phyloP scores from a whole-genome alignment of 1,140 invertebrate genomes.

The Melitaea cinxia region DNA sequence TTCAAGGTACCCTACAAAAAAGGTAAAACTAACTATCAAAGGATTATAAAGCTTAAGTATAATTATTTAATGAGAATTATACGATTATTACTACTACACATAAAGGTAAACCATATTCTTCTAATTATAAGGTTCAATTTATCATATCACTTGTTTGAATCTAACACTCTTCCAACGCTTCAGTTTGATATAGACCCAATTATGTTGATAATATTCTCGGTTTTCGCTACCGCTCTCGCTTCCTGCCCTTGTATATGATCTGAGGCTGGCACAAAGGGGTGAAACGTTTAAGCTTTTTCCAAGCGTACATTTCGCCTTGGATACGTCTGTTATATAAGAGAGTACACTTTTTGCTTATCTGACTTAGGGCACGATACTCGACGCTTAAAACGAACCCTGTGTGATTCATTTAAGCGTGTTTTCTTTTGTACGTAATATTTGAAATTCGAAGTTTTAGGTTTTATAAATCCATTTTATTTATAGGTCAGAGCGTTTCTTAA shows the following conservation, averaged over 20 bases:
- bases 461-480: neutral
- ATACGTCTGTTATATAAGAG: conserved; percentile 22
- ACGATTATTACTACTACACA: too few species aligned
- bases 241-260: conserved; percentile 3
- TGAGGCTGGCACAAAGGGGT: conserved; percentile 42
- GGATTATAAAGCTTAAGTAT: too few species aligned
- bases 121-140: conserved; percentile 3
- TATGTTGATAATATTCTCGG: neutral
- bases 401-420: neutral
- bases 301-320: conserved; percentile 25
- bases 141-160: neutral
- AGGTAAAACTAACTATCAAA: too few species aligned
- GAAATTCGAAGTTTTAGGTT: neutral
- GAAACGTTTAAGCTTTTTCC: conserved; percentile 38
- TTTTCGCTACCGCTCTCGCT: conserved; percentile 8
- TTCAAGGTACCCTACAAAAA: too few species aligned
- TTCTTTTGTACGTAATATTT: neutral
- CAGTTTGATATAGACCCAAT: neutral
- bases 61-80: neutral
- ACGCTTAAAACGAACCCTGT: neutral
- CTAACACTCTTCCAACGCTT: neutral
- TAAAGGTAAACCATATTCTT: neutral
- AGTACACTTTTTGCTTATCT: conserved; percentile 15
- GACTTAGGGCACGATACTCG: conserved; percentile 9
- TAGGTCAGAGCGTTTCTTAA: neutral